Evolutionary conservation across 2,797 vertebrate species (phyloP), one percentile per base, ranked within the genome.

Genomic region (Orientallactaga sibirica): DNA sequence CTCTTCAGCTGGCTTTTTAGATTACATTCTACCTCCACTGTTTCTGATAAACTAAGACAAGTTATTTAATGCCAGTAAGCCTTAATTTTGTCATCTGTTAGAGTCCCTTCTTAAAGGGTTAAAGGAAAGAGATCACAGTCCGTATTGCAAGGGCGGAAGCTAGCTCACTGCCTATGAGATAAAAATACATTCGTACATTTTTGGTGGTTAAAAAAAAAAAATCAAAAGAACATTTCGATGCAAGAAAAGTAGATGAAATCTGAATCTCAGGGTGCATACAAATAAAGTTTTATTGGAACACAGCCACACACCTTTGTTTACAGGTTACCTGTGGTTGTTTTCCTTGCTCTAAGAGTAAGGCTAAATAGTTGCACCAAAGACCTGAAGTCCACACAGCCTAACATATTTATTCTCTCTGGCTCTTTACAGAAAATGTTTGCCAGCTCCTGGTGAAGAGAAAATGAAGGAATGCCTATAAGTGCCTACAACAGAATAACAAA

Each of bases 121-220:
- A 15, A 88, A 92, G 68, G 77, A 76, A 19, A 75, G 37, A 62
- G 41, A 27, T 43, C 58, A 58, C 16, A 18, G 55, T 61, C 43
- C 18, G 48, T 33, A 43, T 4, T 9, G 55, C 12, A 1, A 25
- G 25, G 58, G 48, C n/a, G 48, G 76, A 81, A 84, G 58, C 41
- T 37, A 18, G 27, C 48, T 78, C 19, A 19, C 68, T 29, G 15
- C 19, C 73, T 77, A 12, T 24, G 10, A 86, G 43, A 73, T 68
- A 84, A 71, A 41, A 85, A 94, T 33, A 11, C 11, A 48, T 67
- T 93, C 89, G 76, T 76, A 91, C 27, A 83, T 82, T 92, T 58
- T 82, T 73, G 92, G 91, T 64, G 3, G 4, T 27, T 73, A n/a
- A 16, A 37, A 48, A 43, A 29, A 66, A 86, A 92, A 77, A 75